A percentile compares a stretch with the other conserved stretches of the same genome.
phyloP scores from a whole-genome alignment of 2,113 vertebrate species.

The Vireo altiloquus region DNA sequence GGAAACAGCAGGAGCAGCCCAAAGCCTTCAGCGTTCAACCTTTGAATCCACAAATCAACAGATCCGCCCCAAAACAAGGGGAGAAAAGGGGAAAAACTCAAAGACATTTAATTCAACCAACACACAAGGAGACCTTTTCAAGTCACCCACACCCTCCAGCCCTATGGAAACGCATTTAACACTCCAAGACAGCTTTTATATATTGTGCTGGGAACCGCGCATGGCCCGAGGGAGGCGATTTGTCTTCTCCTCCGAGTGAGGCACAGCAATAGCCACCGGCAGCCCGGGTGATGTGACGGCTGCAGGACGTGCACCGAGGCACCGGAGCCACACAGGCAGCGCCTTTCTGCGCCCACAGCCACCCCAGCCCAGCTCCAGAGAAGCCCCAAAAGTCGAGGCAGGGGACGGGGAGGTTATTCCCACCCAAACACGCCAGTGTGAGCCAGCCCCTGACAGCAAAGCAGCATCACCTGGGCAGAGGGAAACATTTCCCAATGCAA shows the following conservation, averaged over 20 bases:
- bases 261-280: not conserved
- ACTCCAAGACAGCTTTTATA: not conserved
- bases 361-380: not conserved
- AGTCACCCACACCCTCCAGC: not conserved
- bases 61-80: not conserved
- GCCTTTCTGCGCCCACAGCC: not conserved
- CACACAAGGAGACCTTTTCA: not conserved
- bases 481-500: not conserved
- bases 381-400: rapidly evolving
- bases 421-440: not conserved
- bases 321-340: not conserved
- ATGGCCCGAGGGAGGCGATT: not conserved
- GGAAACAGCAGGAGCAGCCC: not conserved
- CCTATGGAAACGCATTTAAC: not conserved
- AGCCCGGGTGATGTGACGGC: not conserved
- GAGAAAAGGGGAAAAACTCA: not conserved
- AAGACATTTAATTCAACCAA: not conserved
- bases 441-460: not conserved
- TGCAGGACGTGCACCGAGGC: rapidly evolving
- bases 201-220: not conserved
- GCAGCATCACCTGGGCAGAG: not conserved
- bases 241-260: not conserved
- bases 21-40: not conserved
- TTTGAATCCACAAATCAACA: not conserved
- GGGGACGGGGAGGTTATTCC: not conserved